Conservation (phyloP, 2,888 invertebrate genomes). For the Carcina quercana region DNA sequence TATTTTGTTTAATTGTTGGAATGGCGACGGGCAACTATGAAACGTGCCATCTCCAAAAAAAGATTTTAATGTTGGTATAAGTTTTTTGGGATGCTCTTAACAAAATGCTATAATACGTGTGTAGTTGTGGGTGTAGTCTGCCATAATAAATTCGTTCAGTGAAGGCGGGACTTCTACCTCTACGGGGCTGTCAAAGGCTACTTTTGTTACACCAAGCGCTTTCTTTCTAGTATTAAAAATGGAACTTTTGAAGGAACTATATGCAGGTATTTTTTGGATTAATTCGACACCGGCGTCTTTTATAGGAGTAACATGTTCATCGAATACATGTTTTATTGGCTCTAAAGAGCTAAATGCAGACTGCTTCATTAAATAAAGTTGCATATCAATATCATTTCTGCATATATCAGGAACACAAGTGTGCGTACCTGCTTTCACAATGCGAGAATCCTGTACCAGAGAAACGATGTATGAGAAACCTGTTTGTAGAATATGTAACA, state of each 20-base stretch:
- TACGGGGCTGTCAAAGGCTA: not conserved
- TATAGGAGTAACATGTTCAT: constrained; percentile 6
- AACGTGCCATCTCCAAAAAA: constrained; percentile 11
- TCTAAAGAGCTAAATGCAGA: constrained; percentile 2
- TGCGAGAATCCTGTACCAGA: not conserved
- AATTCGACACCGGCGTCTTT: constrained; percentile 6
- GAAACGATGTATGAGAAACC: too few species aligned
- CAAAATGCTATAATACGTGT: constrained; percentile 7
- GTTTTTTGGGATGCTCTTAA: constrained; percentile 6
- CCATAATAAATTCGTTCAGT: constrained; percentile 3
- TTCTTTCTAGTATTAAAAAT: constrained; percentile 3
- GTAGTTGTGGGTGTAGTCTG: constrained; percentile 2
- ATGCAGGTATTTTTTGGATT: constrained; percentile 4
- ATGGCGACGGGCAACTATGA: constrained; percentile 9
- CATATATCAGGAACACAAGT: not conserved
- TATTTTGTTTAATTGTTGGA: constrained; percentile 8
- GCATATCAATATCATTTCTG: not conserved
- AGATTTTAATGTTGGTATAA: constrained; percentile 6
- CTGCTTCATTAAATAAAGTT: constrained; percentile 3
- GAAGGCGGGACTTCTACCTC: constrained; percentile 4
- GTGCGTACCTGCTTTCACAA: not conserved
- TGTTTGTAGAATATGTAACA: too few species aligned
- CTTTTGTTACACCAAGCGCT: not conserved
- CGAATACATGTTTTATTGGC: constrained; percentile 5
- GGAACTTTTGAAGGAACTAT: not conserved